Conservation (phyloP, 2,888 invertebrate species). For the Zaprionus obscuricornis region DNA sequence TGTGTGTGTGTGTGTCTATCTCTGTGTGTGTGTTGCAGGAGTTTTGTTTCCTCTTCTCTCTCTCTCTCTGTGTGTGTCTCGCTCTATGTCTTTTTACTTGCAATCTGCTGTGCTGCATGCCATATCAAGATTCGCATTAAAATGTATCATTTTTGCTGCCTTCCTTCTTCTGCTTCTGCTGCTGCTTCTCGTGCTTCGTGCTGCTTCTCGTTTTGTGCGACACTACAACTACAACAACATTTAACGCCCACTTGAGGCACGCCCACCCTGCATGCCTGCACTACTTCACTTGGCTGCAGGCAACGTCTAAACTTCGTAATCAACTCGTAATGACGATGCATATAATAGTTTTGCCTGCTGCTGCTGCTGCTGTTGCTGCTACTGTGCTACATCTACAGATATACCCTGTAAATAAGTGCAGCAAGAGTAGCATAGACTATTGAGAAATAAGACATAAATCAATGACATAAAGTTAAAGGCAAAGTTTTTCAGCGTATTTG, state of each 20-base stretch:
- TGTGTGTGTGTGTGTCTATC: conserved; percentile 25
- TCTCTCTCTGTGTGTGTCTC: too few species aligned
- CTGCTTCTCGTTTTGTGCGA: too few species aligned
- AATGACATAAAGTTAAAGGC: too few species aligned
- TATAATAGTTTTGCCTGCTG: conserved; percentile 55
- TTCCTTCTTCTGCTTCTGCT: conserved; percentile 49
- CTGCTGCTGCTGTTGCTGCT: conserved; percentile 34
- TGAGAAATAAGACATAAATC: too few species aligned
- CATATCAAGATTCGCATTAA: conserved; percentile 83
- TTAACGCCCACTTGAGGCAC: conserved; percentile 6
- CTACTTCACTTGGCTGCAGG: conserved; percentile 32
- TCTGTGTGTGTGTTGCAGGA: conserved; percentile 52
- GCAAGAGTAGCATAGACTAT: too few species aligned
- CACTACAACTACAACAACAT: conserved; percentile 13
- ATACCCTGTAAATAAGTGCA: neutral
- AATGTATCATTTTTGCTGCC: conserved; percentile 81
- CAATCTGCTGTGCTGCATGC: conserved; percentile 78
- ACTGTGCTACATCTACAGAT: conserved; percentile 14
- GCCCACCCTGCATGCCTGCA: conserved; percentile 2
- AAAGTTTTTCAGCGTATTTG: too few species aligned
- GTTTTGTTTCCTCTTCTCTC: conserved; percentile 72
- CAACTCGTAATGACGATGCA: conserved; percentile 77
- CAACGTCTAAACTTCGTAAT: conserved; percentile 73
- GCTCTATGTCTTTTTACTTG: conserved; percentile 65
- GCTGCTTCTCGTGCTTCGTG: too few species aligned